A percentile compares a stretch with the other conserved stretches of the same genome.
phyloP scores from a whole-genome alignment of 1,140 invertebrate species.

The Pachyrhynchus sulphureomaculatus region DNA sequence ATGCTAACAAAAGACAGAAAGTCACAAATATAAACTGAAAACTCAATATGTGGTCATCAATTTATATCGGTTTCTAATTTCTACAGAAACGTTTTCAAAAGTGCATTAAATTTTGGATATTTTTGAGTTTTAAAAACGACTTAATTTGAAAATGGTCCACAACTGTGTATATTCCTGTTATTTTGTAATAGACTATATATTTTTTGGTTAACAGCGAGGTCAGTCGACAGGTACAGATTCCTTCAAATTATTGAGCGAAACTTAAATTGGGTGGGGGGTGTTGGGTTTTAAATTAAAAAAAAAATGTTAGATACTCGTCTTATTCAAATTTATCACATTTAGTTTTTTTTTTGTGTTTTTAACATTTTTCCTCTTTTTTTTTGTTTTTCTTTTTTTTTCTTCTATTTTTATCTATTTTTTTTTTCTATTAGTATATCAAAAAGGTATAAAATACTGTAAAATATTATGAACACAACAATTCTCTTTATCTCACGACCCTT shows the following conservation, averaged over 20 bases:
- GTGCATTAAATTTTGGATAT: slow-evolving; percentile 7
- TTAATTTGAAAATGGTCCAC: too few species aligned
- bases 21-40: too few species aligned
- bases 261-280: not conserved
- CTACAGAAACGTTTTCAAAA: too few species aligned
- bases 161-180: slow-evolving; percentile 27
- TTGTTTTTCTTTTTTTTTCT: slow-evolving; percentile 42
- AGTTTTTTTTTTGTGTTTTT: slow-evolving; percentile 20
- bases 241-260: slow-evolving; percentile 20
- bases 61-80: too few species aligned
- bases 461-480: slow-evolving; percentile 54
- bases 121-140: too few species aligned
- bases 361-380: slow-evolving; percentile 38
- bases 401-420: slow-evolving; percentile 31
- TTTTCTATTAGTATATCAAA: slow-evolving; percentile 45
- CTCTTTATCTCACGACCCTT: slow-evolving; percentile 50
- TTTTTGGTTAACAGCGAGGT: slow-evolving; percentile 47
- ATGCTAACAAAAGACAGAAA: too few species aligned
- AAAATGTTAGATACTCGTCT: slow-evolving; percentile 24
- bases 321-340: slow-evolving; percentile 32
- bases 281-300: slow-evolving; percentile 2
- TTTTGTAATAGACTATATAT: slow-evolving; percentile 14
- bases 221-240: slow-evolving; percentile 43
- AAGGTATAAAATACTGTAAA: slow-evolving; percentile 54
- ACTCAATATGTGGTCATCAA: too few species aligned